Evolutionary conservation across 2,888 invertebrate genomes (phyloP).

Genomic region (Aleiodes leptofemur): DNA sequence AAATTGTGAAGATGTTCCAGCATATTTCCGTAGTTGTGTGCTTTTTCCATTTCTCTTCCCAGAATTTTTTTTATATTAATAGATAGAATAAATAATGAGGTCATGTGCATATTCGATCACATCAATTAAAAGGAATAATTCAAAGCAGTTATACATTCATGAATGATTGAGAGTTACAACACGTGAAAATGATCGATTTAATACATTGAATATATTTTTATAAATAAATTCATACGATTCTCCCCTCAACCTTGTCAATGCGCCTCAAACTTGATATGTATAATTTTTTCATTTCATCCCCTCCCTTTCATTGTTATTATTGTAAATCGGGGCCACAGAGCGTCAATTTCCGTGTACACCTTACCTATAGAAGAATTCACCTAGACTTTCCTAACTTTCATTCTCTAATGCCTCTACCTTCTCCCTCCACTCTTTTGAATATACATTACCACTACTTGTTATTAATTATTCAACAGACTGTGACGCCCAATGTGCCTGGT

Average conservation of each 20-base stretch:
- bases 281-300: conserved; percentile 5
- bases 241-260: neutral
- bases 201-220: neutral
- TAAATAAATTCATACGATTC: neutral
- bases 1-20: neutral
- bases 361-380: conserved; percentile 24
- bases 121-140: conserved; percentile 7
- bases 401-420: conserved; percentile 25
- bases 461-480: conserved; percentile 30
- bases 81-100: no score
- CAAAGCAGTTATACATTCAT: neutral
- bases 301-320: neutral
- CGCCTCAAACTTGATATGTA: neutral
- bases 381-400: conserved; percentile 35
- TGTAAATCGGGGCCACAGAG: conserved; percentile 28
- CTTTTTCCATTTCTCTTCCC: no score
- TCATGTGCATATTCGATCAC: no score
- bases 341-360: conserved; percentile 20
- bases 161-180: conserved; percentile 6
- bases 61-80: no score
- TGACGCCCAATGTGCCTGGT: conserved; percentile 27
- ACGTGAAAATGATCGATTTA: conserved; percentile 2
- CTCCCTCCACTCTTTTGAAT: neutral
- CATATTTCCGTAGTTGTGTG: no score
- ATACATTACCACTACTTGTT: conserved; percentile 14